Conservation (phyloP, 1,140 invertebrate species). For the Magallana ariakensis region DNA sequence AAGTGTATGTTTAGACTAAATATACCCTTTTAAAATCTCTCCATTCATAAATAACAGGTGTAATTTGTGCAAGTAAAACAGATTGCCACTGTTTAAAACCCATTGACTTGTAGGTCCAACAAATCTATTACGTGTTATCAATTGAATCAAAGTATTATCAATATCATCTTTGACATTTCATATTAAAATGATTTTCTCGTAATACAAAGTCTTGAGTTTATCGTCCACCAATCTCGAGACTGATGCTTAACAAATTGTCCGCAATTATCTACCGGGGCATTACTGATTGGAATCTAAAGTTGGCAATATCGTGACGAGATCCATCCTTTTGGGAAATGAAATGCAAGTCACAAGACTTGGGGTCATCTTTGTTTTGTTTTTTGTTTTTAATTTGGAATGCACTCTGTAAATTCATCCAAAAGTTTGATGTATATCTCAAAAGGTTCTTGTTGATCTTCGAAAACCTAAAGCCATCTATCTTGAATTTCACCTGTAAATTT, state of each 20-base stretch:
- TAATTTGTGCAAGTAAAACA: background rate
- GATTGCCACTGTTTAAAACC: background rate
- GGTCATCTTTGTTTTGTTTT: constrained; percentile 19
- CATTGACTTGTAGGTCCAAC: background rate
- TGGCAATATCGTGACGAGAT: background rate
- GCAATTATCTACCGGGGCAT: constrained; percentile 21
- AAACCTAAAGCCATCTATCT: background rate
- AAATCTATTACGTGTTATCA: background rate
- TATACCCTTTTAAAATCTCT: too few relatives aligned
- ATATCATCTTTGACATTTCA: constrained; percentile 18
- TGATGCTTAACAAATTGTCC: constrained; percentile 18
- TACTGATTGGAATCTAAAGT: constrained; percentile 30
- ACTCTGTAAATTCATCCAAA: background rate
- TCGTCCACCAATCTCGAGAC: background rate
- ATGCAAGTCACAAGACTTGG: background rate
- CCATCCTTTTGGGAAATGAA: background rate
- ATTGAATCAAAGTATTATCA: constrained; percentile 14
- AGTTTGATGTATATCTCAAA: background rate
- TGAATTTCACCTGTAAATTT: background rate
- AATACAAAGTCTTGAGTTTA: constrained; percentile 9
- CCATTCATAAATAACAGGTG: background rate
- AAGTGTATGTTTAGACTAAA: too few relatives aligned
- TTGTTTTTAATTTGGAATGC: too few relatives aligned
- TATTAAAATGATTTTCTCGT: constrained; percentile 27
- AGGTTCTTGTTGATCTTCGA: background rate